Evolutionary conservation across 1,140 invertebrate genomes (phyloP), one percentile per base, ranked within the genome.

Genomic region (Zaprionus capensis): DNA sequence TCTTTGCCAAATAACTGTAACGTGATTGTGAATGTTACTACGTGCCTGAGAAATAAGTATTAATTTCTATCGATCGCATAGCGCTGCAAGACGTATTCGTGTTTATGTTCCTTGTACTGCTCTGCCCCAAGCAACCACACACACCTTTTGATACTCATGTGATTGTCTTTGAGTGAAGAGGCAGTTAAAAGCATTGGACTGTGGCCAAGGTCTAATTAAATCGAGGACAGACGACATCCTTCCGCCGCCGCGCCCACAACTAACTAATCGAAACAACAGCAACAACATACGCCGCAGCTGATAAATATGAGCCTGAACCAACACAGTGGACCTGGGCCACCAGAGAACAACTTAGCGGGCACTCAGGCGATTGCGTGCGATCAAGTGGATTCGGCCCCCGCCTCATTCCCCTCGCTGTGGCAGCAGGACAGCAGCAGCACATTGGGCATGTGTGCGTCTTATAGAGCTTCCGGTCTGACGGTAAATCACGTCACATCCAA

Each of bases 291-390:
- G 63, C 66, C 82, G 75, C 65, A 92, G 92, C 75, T 92, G 85
- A 91, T 92, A 88, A 81, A 73, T 67, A 93, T 93, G 92, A 92
- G 78, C 71, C 65, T 85, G 17, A 93, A 91, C 74, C 88, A 92
- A 78, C 92, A 93, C 57, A 93, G 92, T 81, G 92, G 92, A 31
- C 92, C 92, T 36, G 92, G 92, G 53, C 92, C 92, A 63, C 81
- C 80, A 62, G 68, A 68, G 24, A 71, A 7, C 56, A 72, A 38
- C n/a, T 64, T 41, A 49, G 53, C 5, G 31, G 14, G 34, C 44
- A 69, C 55, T 71, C 36, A 73, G 53, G 1, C 17, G 46, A 71
- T 76, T 34, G 62, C 82, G 26, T 56, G 66, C 31, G 76, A 79
- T 76, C 76, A 79, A 61, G 76, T 79, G 51, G 73, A 79, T 28